These are phyloP conservation scores for Cyclina sinensis DNA, from an alignment of 1,140 invertebrate genomes.

Conservation along the genomic window DNA sequence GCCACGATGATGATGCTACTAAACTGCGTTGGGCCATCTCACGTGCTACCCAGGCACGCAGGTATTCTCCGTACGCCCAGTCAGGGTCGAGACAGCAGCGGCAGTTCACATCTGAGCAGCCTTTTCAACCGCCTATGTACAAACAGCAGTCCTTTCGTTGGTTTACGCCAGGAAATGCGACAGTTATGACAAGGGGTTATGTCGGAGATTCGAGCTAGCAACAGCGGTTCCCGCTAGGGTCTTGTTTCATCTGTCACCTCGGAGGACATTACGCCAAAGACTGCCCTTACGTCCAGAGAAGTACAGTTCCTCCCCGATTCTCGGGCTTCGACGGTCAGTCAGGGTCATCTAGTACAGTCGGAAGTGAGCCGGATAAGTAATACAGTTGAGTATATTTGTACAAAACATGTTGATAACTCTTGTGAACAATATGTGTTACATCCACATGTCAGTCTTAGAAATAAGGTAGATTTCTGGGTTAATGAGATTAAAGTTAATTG, in stretches of 20 bases:
- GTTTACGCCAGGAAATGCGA: not conserved
- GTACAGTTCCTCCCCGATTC: not conserved
- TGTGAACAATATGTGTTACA: not conserved
- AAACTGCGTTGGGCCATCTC: conserved; percentile 32
- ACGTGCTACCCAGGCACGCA: not conserved
- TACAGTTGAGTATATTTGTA: not conserved
- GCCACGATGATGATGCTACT: conserved; percentile 34
- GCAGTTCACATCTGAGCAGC: not conserved
- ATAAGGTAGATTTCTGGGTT: not conserved
- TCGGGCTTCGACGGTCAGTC: not conserved
- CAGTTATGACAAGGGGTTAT: not conserved
- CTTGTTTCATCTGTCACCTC: not conserved
- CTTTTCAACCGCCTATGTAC: not conserved
- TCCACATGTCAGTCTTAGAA: not conserved
- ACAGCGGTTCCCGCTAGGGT: not conserved
- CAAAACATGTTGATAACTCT: not conserved
- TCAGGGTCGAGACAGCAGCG: not conserved
- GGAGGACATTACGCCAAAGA: not conserved
- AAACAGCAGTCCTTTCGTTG: not conserved
- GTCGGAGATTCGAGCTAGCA: not conserved
- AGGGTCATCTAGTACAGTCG: not conserved
- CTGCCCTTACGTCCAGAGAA: conserved; percentile 23
- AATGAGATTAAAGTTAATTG: not conserved
- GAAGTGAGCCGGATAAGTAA: not conserved
- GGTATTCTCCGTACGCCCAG: not conserved